These are phyloP conservation scores for Hydra vulgaris DNA, from an alignment of 30 jellyfish, hydroid and myxozoan species.

Conservation along the genomic window DNA sequence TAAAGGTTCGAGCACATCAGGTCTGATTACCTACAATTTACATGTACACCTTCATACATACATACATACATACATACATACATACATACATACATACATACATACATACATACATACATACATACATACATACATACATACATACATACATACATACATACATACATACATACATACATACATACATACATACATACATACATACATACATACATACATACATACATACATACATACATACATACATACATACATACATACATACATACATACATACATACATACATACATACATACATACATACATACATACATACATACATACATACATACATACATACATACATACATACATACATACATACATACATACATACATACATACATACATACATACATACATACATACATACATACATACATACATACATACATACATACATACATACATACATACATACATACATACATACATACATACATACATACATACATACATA, in stretches of 20 bases:
- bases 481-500: conserved; percentile 24
- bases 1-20: too few species aligned
- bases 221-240: conserved; percentile 17
- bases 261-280: conserved; percentile 22
- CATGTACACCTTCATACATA: too few species aligned
- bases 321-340: conserved; percentile 24
- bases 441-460: conserved; percentile 24
- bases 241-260: conserved; percentile 20
- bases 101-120: too few species aligned
- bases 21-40: too few species aligned
- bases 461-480: conserved; percentile 24
- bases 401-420: conserved; percentile 24
- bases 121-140: conserved; percentile 19
- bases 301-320: conserved; percentile 14
- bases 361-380: conserved; percentile 28
- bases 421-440: conserved; percentile 24
- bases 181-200: conserved; percentile 17
- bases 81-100: too few species aligned
- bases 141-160: conserved; percentile 22
- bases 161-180: conserved; percentile 22
- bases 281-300: conserved; percentile 20
- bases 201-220: conserved; percentile 17
- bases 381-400: conserved; percentile 28
- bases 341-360: conserved; percentile 25
- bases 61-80: too few species aligned